Percentiles rank a stretch among this genome's conserved stretches.
These are phyloP conservation scores for Rhadinocentrus ornatus DNA, from an alignment of 2,797 vertebrate species.

Conservation along the genomic window DNA sequence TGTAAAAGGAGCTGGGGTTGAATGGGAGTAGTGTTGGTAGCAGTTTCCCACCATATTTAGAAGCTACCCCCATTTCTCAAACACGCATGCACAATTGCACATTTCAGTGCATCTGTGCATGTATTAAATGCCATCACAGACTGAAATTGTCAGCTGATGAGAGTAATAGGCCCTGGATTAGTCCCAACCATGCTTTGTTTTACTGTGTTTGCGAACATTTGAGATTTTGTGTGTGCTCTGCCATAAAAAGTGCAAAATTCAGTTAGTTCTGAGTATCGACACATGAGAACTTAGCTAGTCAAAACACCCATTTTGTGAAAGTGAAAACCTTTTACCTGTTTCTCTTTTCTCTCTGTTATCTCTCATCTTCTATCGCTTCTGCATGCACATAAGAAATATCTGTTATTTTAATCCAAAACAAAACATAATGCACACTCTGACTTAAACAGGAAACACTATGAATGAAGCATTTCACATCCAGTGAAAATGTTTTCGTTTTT, in stretches of 20 bases:
- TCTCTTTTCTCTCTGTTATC: conserved; percentile 25
- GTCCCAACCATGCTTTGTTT: conserved; percentile 32
- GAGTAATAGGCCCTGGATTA: conserved; percentile 48
- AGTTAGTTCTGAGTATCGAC: conserved; percentile 51
- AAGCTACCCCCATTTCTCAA: conserved; percentile 36
- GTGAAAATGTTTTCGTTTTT: neutral
- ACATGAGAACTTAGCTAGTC: conserved; percentile 64
- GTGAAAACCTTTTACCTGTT: conserved; percentile 28
- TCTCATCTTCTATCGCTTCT: conserved; percentile 16
- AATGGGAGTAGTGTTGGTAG: conserved; percentile 80
- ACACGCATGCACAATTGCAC: conserved; percentile 7
- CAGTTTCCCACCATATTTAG: conserved; percentile 82
- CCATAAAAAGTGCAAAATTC: conserved; percentile 42
- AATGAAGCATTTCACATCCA: neutral
- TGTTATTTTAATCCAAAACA: neutral
- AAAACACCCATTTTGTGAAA: conserved; percentile 57
- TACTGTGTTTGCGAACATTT: neutral
- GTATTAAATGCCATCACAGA: conserved; percentile 59
- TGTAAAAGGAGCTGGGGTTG: conserved; percentile 74
- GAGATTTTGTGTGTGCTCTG: conserved; percentile 7
- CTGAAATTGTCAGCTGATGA: conserved; percentile 55
- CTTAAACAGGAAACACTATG: neutral
- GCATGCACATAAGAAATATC: conserved; percentile 8
- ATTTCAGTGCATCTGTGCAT: conserved; percentile 12
- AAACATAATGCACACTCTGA: neutral